Conservation (phyloP, 2,113 vertebrate species). For the Semnopithecus entellus region DNA sequence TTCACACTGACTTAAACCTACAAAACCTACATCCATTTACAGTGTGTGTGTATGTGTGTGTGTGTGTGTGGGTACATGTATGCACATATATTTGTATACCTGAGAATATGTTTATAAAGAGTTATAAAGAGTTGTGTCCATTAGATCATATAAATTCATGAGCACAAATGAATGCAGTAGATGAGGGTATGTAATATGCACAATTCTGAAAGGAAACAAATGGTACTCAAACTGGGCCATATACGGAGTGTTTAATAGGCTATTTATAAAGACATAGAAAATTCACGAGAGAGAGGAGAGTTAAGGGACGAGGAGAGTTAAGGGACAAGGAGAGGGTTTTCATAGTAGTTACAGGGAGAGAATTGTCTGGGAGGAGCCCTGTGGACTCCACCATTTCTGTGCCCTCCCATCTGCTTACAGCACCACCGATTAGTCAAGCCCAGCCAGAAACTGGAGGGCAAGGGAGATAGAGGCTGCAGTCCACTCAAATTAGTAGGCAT, state of each 20-base stretch:
- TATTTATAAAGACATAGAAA: neutral
- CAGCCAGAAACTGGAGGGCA: neutral
- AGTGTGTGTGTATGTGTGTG: neutral
- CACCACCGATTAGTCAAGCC: neutral
- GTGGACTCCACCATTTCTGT: neutral
- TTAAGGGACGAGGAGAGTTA: neutral
- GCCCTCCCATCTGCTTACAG: neutral
- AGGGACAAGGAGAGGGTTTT: neutral
- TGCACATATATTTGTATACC: neutral
- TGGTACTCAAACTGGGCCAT: neutral
- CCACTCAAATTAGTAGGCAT: rapidly evolving
- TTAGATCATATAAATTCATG: neutral
- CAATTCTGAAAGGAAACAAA: neutral
- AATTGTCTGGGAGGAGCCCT: neutral
- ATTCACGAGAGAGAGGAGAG: neutral
- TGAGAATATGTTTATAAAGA: neutral
- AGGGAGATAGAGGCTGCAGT: rapidly evolving
- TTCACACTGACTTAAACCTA: neutral
- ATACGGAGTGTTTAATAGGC: neutral
- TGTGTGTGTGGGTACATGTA: too few relatives aligned
- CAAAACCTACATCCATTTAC: neutral
- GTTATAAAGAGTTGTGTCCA: neutral
- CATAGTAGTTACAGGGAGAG: neutral
- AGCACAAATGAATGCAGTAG: neutral
- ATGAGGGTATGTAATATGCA: neutral